Evolutionary conservation across 2,113 vertebrate species (phyloP), one percentile per base, ranked within the genome.

Genomic region (Melozone crissalis): DNA sequence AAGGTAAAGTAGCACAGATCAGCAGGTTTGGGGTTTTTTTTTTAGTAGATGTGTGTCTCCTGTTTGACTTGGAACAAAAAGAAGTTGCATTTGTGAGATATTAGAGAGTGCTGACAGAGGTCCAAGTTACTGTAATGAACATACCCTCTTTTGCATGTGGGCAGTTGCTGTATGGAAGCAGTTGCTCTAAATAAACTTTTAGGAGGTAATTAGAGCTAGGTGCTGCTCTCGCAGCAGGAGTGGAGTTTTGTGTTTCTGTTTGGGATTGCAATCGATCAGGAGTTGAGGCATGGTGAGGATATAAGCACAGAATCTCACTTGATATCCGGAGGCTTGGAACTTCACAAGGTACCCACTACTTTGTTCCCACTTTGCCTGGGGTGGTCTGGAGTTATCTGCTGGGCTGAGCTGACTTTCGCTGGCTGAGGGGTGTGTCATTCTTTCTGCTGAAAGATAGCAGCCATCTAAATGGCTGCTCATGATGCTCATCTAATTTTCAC

Each of bases 351-450:
- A 65, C 72, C 12, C 5, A 11, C 58, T 90, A 49, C 66, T 95
- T 95, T 95, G 31, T 83, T 80, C 75, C 49, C 55, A 11, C 68
- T 73, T 92, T 84, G 75, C 68, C 84, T 87, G 79, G 63, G 72
- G 74, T 84, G 41, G 67, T 65, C 75, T 52, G 51, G 59, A 83
- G n/a, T 89, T 93, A 54, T 87, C 94, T 96, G 73, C 76, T 76
- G 41, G 73, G 58, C 79, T 83, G 74, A 90, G 41, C 20, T 83
- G 24, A 89, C 66, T 85, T 96, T 93, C 18, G 44, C 39, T 1
- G 2, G 46, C 58, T 12, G 67, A 49, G 28, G 28, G 14, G 19
- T 28, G 18, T 80, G 58, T 33, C 39, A 66, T 87, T 65, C 59
- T 67, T 67, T 94, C 77, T 89, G 51, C 73, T 83, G 76, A 93